Conservation (phyloP, 1,140 invertebrate species). For the Trinorchestia longiramus region DNA sequence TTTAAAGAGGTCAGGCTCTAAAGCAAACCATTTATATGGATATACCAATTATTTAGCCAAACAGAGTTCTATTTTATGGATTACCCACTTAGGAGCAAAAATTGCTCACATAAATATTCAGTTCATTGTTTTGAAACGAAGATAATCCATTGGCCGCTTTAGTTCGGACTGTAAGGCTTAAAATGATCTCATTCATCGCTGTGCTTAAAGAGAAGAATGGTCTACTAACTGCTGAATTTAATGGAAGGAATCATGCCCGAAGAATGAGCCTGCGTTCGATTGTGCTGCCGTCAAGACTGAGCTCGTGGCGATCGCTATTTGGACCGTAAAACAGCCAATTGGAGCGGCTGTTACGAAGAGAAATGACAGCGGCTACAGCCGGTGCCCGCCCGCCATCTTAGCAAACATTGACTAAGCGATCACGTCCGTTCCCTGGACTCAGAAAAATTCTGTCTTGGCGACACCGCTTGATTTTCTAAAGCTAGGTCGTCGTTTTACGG, state of each 20-base stretch:
- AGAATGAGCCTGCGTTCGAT: neutral
- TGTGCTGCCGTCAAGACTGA: neutral
- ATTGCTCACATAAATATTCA: neutral
- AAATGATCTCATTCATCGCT: neutral
- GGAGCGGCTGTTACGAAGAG: conserved; percentile 7
- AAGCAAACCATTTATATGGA: neutral
- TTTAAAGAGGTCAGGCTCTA: too few species aligned
- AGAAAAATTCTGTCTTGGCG: conserved; percentile 21
- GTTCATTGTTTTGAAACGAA: neutral
- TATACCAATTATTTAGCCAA: neutral
- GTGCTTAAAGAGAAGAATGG: neutral
- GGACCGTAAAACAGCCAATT: conserved; percentile 41
- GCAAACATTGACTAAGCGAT: conserved; percentile 45
- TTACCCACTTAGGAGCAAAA: neutral
- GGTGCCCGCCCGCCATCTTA: conserved; percentile 31
- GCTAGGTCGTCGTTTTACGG: neutral
- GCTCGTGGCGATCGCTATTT: conserved; percentile 29
- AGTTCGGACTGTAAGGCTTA: neutral
- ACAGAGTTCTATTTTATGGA: neutral
- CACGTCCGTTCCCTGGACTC: neutral
- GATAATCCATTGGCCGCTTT: neutral
- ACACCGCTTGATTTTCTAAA: conserved; percentile 19
- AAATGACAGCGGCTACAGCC: conserved; percentile 19
- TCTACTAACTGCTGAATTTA: neutral
- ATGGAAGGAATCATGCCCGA: neutral